These are phyloP conservation scores for Pandemis heparana DNA, from an alignment of 2,888 invertebrate species.

Conservation along the genomic window DNA sequence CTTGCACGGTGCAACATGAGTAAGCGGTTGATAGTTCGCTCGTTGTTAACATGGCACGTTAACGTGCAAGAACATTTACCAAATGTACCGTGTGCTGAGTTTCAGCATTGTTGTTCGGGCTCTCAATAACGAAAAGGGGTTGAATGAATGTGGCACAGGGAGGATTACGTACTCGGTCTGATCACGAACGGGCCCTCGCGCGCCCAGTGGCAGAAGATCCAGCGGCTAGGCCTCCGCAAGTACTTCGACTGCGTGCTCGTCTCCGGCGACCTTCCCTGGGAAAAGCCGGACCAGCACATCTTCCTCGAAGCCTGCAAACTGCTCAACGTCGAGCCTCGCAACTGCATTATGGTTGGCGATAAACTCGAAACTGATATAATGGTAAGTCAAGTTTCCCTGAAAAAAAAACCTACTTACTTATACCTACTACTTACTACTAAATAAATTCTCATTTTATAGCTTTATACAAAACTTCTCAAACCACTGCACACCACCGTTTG, in stretches of 20 bases:
- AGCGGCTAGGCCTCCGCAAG: constrained; percentile 88
- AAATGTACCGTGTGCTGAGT: constrained; percentile 76
- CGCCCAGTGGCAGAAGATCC: constrained; percentile 95
- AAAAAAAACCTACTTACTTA: no score
- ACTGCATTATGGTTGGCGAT: constrained; percentile 95
- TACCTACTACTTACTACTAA: no score
- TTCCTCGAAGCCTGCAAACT: constrained; percentile 92
- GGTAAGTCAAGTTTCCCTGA: no score
- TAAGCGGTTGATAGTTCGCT: constrained; percentile 10
- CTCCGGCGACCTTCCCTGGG: constrained; percentile 94
- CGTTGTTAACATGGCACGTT: constrained; percentile 10
- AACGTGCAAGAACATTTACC: constrained; percentile 69
- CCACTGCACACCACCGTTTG: no score
- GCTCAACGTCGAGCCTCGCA: constrained; percentile 90
- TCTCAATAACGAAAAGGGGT: constrained; percentile 76
- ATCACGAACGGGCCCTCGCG: constrained; percentile 95
- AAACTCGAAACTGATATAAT: constrained; percentile 95
- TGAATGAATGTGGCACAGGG: constrained; percentile 84
- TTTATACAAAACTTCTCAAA: no score
- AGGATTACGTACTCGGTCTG: constrained; percentile 91
- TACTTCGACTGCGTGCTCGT: constrained; percentile 93
- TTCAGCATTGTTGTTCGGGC: constrained; percentile 70
- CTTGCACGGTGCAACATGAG: constrained; percentile 63
- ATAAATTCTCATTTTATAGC: no score
- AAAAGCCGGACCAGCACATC: constrained; percentile 93